phyloP scores from a whole-genome alignment of 2,113 vertebrate genomes.

The Melanocharis versteri region DNA sequence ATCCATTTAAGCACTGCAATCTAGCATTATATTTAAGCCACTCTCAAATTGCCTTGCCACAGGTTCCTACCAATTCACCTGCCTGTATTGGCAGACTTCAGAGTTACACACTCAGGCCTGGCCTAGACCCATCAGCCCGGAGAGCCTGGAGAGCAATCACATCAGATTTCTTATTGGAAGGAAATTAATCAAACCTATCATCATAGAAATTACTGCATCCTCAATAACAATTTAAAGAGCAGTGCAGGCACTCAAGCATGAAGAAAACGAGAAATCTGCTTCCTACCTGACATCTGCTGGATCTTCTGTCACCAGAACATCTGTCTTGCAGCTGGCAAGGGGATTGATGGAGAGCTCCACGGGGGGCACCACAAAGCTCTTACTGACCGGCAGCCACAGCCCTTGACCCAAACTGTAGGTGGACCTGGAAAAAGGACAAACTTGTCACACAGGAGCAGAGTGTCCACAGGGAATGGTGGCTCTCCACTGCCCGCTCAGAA shows the following conservation, averaged over 20 bases:
- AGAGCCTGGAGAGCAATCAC: background rate
- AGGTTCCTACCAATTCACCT: background rate
- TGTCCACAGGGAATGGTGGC: background rate
- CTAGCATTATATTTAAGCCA: background rate
- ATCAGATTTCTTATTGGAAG: background rate
- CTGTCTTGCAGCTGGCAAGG: constrained; percentile 97
- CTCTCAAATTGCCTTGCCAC: background rate
- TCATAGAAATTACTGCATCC: background rate
- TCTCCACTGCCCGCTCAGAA: background rate
- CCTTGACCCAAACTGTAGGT: constrained; percentile 97
- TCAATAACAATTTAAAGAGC: background rate
- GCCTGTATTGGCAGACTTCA: background rate
- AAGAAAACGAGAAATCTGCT: background rate
- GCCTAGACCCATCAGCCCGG: background rate
- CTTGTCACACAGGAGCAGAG: background rate
- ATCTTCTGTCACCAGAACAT: constrained; percentile 94
- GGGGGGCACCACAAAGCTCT: constrained; percentile 96
- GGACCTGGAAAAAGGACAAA: constrained; percentile 79
- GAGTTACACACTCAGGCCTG: background rate
- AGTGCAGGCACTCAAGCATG: background rate
- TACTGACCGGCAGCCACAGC: constrained; percentile 97
- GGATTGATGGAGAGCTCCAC: constrained; percentile 98
- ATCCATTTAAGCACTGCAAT: background rate
- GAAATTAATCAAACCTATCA: background rate
- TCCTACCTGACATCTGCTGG: constrained; percentile 96